Evolutionary conservation across 2,888 invertebrate genomes (phyloP), one percentile per base, ranked within the genome.

Genomic region (Acleris cristana): DNA sequence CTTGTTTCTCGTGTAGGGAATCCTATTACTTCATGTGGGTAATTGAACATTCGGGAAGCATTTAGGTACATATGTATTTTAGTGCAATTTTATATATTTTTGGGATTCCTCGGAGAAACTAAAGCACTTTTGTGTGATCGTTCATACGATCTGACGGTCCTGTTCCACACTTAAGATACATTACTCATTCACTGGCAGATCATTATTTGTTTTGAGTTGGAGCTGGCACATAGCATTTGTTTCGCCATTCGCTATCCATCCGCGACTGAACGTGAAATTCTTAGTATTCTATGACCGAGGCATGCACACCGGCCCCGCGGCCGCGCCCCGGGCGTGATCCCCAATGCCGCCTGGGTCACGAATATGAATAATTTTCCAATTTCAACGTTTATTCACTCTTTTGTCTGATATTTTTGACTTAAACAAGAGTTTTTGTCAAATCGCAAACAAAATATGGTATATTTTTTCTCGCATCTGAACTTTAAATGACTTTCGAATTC

Each of bases 291-390:
- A 40, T 34, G 34, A 5, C 44, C 5, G 49, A 48, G 55, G 63
- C 72, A 70, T 73, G 73, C 73, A 75, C 76, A 74, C 76, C 71
- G 71, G 48, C 26, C 51, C 53, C 48, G 34, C 34, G 34, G 34
- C 48, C 54, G 58, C 40, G 57, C 56, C 65, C 51, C 55, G 34
- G 66, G 66, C 69, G 23, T 54, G 65, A 66, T 45, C 69, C 66
- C 66, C 62, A 52, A 69, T 53, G 72, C 66, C 63, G 53, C 49
- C 40, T 45, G 80, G 84, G 81, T 83, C 85, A 80, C 85, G 77
- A 82, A 79, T 87, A 88, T 88, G 89, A 89, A 87, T 88, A 87
- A 89, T 89, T 87, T 86, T 83, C 83, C 85, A 83, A 87, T 88
- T 81, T 81, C 81, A 72, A 76, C 84, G 77, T 83, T 86, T 83